Evolutionary conservation across 2,888 invertebrate species (phyloP), one percentile per base, ranked within the genome.

Genomic region (Coleophora deauratella): DNA sequence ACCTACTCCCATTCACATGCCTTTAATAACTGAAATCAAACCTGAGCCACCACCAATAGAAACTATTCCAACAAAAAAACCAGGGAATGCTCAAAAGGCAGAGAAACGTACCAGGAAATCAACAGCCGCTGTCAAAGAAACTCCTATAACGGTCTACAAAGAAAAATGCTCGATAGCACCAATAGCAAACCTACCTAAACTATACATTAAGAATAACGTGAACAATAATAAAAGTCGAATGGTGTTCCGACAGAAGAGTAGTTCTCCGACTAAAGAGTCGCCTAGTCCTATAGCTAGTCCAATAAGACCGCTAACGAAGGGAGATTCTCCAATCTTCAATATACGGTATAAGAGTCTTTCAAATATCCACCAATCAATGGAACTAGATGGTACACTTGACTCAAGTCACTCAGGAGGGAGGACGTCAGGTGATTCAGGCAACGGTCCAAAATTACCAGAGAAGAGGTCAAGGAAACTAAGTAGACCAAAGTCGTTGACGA

Each of bases 31-130:
- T 10, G 89, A 89, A 74, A 88, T 88, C 38, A 92, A 93, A 77
- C 96, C 96, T 40, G 94, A 95, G 80, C 96, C 96, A 39, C 96
- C 96, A 31, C 96, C 96, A 9, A 95, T 96, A 59, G 95, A 96
- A 81, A 96, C 96, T 0, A 96, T 96, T 58, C 96, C 96, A 0
- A 91, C 93, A 32, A 94, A 94, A 72, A 94, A 93, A 71, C 86
- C 91, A 13, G 52, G 82, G 1, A 78, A 80, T 55, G 55, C 64
- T 2, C 85, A 78, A 51, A 87, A 90, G 65, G 90, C 90, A 8
- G 94, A 94, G 66, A 94, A 94, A 62, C 80, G 93, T 55, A 93
- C 93, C 44, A 88, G 94, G 46, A 90, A 90, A 63, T 79, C 88
- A 1, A 90, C 91, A 13, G 88, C 89, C 40, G 79, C 85, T 9